A percentile compares a stretch with the other conserved stretches of the same genome.
Conservation (phyloP, 2,797 vertebrate genomes). For the Trichosurus vulpecula region DNA sequence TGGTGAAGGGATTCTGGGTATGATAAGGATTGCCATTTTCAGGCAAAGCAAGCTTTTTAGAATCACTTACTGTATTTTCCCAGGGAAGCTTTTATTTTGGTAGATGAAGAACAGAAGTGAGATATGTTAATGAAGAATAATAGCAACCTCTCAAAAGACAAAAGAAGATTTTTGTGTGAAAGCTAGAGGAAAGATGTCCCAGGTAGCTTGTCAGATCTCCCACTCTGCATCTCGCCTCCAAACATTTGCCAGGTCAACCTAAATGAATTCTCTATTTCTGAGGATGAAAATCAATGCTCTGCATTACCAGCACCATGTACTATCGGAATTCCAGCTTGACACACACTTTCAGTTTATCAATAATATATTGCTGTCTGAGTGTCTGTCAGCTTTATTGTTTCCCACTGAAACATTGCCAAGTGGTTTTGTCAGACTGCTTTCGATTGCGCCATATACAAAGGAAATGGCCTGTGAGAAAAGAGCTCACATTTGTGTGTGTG, state of each 20-base stretch:
- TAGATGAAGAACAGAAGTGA: conserved; percentile 43
- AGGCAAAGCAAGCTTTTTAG: conserved; percentile 65
- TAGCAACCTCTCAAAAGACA: conserved; percentile 25
- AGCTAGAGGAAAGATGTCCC: conserved; percentile 38
- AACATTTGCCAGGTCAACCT: conserved; percentile 56
- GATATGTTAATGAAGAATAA: conserved; percentile 44
- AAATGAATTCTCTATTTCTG: conserved; percentile 72
- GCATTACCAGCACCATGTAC: conserved; percentile 48
- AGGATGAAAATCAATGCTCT: conserved; percentile 71
- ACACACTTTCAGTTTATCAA: conserved; percentile 68
- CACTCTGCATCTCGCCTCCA: conserved; percentile 55
- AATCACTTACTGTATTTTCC: conserved; percentile 61
- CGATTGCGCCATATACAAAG: conserved; percentile 58
- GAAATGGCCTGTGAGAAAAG: conserved; percentile 50
- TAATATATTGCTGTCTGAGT: conserved; percentile 66
- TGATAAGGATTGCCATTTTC: conserved; percentile 68
- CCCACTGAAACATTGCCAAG: conserved; percentile 69
- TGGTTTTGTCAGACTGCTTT: conserved; percentile 67
- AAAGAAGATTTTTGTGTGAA: conserved; percentile 30
- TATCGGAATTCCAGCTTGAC: conserved; percentile 63
- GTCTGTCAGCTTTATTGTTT: conserved; percentile 65
- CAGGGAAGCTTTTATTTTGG: conserved; percentile 36
- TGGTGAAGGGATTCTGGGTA: conserved; percentile 75
- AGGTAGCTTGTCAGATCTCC: conserved; percentile 56
- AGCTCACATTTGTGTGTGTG: conserved; percentile 33